Evolutionary conservation across 2,888 invertebrate genomes (phyloP).

Genomic region (Acrobasis repandana): DNA sequence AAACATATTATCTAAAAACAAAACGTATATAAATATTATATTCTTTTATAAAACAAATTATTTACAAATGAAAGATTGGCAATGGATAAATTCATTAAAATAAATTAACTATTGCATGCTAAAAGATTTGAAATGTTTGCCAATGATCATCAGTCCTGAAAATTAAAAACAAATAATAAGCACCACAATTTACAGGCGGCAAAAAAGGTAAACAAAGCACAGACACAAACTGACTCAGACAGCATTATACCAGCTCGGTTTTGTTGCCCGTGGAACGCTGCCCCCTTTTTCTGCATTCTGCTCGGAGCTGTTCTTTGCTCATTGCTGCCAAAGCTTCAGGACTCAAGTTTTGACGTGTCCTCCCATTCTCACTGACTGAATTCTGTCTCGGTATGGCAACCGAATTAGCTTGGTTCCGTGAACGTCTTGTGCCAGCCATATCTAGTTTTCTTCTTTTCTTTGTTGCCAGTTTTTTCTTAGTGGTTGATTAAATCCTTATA

Average conservation of each 20-base stretch:
- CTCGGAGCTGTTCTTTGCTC: constrained; percentile 87
- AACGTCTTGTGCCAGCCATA: constrained; percentile 73
- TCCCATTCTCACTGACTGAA: constrained; percentile 70
- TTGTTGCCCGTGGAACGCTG: constrained; percentile 87
- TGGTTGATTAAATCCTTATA: constrained; percentile 20
- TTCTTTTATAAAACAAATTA: constrained; percentile 18
- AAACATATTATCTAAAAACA: constrained; percentile 18
- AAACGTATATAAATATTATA: constrained; percentile 1
- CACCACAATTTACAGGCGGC: constrained; percentile 63
- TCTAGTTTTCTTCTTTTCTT: constrained; percentile 43
- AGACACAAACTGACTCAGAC: constrained; percentile 68
- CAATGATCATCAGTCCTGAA: constrained; percentile 18
- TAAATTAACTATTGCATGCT: background rate
- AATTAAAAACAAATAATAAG: constrained; percentile 51
- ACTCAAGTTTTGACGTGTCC: constrained; percentile 68
- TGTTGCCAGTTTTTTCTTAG: constrained; percentile 37
- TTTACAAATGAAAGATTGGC: constrained; percentile 16
- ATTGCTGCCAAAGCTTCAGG: constrained; percentile 81
- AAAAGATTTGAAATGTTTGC: background rate
- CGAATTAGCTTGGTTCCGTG: constrained; percentile 70
- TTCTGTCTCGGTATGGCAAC: constrained; percentile 70
- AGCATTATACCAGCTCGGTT: constrained; percentile 85
- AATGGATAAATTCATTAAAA: background rate
- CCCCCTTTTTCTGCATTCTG: constrained; percentile 86
- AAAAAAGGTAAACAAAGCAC: constrained; percentile 63